A percentile compares a stretch with the other conserved stretches of the same genome.
Conservation (phyloP, 2,888 invertebrate species). For the Synergus gifuensis region DNA sequence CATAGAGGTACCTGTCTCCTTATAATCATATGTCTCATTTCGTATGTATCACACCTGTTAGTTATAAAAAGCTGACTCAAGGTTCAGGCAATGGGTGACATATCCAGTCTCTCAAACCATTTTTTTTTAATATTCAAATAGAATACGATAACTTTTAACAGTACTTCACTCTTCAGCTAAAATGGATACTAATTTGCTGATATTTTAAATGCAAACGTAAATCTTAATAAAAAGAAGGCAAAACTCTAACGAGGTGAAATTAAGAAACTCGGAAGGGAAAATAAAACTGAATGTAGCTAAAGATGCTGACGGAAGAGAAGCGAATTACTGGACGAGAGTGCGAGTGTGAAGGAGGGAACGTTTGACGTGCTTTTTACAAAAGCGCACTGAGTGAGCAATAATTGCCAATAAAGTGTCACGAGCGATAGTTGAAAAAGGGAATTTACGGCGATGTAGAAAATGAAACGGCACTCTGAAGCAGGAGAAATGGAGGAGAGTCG, state of each 20-base stretch:
- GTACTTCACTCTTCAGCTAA: too few relatives aligned
- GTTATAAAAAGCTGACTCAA: too few relatives aligned
- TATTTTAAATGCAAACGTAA: neutral
- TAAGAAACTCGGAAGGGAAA: neutral
- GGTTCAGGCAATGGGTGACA: too few relatives aligned
- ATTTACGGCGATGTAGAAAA: conserved; percentile 39
- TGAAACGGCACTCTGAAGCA: conserved; percentile 19
- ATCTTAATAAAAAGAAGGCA: neutral
- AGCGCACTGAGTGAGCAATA: conserved; percentile 34
- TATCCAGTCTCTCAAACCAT: too few relatives aligned
- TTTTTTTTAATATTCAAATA: neutral
- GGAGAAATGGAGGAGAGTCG: conserved; percentile 21
- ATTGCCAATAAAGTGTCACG: conserved; percentile 39
- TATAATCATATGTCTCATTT: conserved; percentile 41
- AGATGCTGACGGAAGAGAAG: neutral
- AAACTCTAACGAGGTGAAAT: neutral
- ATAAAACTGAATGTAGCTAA: neutral
- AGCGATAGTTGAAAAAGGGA: conserved; percentile 30
- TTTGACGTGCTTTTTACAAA: conserved; percentile 20
- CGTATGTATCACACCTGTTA: neutral
- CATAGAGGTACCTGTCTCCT: conserved; percentile 45
- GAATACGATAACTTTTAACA: too few relatives aligned
- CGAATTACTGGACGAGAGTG: neutral
- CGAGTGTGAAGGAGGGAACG: conserved; percentile 6
- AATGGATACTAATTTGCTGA: neutral